Evolutionary conservation across 1,140 invertebrate genomes (phyloP).

Genomic region (Monomorium pharaonis): DNA sequence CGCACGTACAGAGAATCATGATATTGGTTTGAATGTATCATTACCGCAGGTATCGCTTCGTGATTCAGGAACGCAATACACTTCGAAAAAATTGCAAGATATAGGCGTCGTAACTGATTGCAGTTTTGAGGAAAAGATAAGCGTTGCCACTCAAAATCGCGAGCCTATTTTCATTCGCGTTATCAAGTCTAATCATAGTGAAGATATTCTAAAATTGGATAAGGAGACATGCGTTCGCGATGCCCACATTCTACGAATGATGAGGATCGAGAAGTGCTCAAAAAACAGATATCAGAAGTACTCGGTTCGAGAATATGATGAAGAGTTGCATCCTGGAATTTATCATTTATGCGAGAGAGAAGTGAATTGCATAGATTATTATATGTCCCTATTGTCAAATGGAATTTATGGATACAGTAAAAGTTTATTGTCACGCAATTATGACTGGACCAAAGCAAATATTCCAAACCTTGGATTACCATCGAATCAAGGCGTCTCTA

Average conservation of each 20-base stretch:
- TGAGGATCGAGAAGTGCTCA: not conserved
- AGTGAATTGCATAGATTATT: not conserved
- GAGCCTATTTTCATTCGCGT: conserved; percentile 53
- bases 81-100: not conserved
- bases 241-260: not conserved
- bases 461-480: not conserved
- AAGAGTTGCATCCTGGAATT: not conserved
- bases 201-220: conserved; percentile 4
- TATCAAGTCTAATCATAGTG: conserved; percentile 46
- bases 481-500: not conserved
- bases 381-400: not conserved
- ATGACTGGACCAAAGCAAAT: conserved; percentile 29
- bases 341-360: not conserved
- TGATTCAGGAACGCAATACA: conserved; percentile 18
- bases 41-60: not conserved
- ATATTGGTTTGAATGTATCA: conserved; percentile 11
- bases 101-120: not conserved
- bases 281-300: not conserved
- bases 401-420: not conserved
- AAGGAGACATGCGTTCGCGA: conserved; percentile 32
- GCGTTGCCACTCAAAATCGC: conserved; percentile 53
- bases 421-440: not conserved
- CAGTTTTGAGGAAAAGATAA: not conserved
- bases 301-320: not conserved
- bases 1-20: not conserved